Base-by-base conservation (phyloP, 2,888 invertebrate species). In the Siphonodentalium dalli region DNA sequence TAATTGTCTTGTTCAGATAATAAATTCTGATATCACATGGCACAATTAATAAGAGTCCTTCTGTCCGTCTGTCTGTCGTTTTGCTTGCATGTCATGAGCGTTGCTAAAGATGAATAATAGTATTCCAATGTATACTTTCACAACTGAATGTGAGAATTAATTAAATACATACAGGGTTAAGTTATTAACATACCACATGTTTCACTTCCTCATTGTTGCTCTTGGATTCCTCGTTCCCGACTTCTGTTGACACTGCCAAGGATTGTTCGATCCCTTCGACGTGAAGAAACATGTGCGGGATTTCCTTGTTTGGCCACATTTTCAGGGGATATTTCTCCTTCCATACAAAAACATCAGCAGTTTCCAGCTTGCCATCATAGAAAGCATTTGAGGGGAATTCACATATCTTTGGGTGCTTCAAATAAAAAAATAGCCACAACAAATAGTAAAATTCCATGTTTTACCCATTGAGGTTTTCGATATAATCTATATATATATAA, bases 191-290 rank as follows among this genome's bases (percentile, higher is more conserved):
- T 58, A 75, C 75, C 58, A 68, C 72, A 40, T 69, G 54, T 11
- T 68, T 49, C 3, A 68, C 58, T 57, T 75, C 75, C 20, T 42
- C 58, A 4, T 27, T 31, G 42, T 76, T 77, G 35, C 66, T 70
- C 49, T 65, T 67, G n/a, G 75, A 75, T 37, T 66, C 62, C 29
- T 71, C 72, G 43, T 69, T 71, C 21, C 73, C 77, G 7, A 72
- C 72, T n/a, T 66, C 70, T 6, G 74, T 69, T 9, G 66, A 56
- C 15, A 72, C 75, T 9, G 66, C 63, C 15, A 71, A 57, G 5
- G 57, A 45, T 46, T 65, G 58, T 46, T 75, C 77, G 21, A 61
- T 60, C 1, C 75, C 77, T 23, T 66, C 66, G 5, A 74, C 61
- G 46, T 77, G 69, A 1, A 68, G 59, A 29, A 77, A 69, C 7